Evolutionary conservation across 2,797 vertebrate genomes (phyloP), one percentile per base, ranked within the genome.

Genomic region (Lerista edwardsae): DNA sequence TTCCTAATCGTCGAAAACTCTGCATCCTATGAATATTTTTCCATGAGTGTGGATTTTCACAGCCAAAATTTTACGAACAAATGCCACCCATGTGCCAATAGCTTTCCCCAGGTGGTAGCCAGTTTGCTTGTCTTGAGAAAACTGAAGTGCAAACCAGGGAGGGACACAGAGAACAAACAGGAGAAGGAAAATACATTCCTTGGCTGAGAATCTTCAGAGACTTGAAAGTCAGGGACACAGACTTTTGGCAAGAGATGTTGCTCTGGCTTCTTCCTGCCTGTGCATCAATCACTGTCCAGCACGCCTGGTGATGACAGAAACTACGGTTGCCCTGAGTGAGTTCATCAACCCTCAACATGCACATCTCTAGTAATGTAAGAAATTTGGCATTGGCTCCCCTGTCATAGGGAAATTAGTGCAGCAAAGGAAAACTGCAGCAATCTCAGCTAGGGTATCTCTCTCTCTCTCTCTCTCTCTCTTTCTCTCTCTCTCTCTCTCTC

Each of bases 121-220:
- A 11, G 5, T 19, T 31, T 74, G 62, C 25, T 83, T 84, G 17
- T 77, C 34, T 84, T 73, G 59, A 83, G 65, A 25, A 80, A 88
- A 71, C 2, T 17, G 55, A 75, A 79, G 71, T n/a, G 64, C 31
- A 84, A 87, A 84, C 47, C 6, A 41, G 14, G 85, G 72, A 39
- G n/a, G 9, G 23, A 36, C 34, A 17, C 11, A 6, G 25, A 15
- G 23, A 3, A 67, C 84, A 84, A 84, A 75, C 2, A 86, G 69
- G 81, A 80, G 86, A 27, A 73, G 75, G 57, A 78, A 39, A 83
- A 51, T 11, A 1, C 1, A 9, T 59, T 75, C 71, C 74, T 31
- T 83, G 47, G 68, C 74, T 76, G 27, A 59, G 67, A 78, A 17
- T 17, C 41, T 51, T 25, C 0, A 17, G n/a, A 59, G 44, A 6